Percentiles rank a stretch among this genome's conserved stretches.
Evolutionary conservation across 2,113 vertebrate genomes (phyloP).

Genomic region (Hippoglossus stenolepis): DNA sequence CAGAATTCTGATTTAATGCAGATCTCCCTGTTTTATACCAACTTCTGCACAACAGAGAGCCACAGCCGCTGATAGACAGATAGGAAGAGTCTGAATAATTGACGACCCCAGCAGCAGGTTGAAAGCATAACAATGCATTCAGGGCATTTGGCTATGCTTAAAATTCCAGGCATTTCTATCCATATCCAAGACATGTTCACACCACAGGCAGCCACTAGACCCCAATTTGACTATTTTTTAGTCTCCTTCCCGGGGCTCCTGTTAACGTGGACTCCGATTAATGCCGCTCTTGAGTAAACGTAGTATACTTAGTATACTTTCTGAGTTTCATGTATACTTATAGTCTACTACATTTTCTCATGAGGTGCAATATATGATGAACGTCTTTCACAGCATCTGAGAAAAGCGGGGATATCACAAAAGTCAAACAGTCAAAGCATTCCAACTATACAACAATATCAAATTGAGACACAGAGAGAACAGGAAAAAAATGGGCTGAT

Average conservation of each 20-base stretch:
- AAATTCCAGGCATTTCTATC: slow-evolving; percentile 48
- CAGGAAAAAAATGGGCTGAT: no score
- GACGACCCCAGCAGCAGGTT: slow-evolving; percentile 47
- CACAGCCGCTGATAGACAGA: slow-evolving; percentile 55
- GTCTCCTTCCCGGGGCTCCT: slow-evolving; percentile 4
- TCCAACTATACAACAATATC: neutral
- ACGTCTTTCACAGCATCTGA: neutral
- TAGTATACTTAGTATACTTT: slow-evolving; percentile 88
- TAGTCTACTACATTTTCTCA: slow-evolving; percentile 87
- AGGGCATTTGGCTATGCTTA: slow-evolving; percentile 43
- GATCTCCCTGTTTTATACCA: slow-evolving; percentile 44
- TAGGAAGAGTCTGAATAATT: slow-evolving; percentile 69
- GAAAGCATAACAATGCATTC: slow-evolving; percentile 65
- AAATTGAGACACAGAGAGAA: neutral
- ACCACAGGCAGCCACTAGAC: slow-evolving; percentile 3
- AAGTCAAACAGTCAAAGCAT: slow-evolving; percentile 3
- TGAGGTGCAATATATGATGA: slow-evolving; percentile 44
- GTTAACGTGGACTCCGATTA: slow-evolving; percentile 16
- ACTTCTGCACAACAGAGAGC: slow-evolving; percentile 15
- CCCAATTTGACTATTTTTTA: slow-evolving; percentile 1
- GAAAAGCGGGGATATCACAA: neutral
- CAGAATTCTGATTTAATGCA: slow-evolving; percentile 49
- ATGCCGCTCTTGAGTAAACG: slow-evolving; percentile 81
- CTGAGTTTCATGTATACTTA: slow-evolving; percentile 81
- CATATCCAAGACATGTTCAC: slow-evolving; percentile 8